Evolutionary conservation across 53 echinoderm and acorn worm species (phyloP).

Genomic region (Patiria pectinifera): DNA sequence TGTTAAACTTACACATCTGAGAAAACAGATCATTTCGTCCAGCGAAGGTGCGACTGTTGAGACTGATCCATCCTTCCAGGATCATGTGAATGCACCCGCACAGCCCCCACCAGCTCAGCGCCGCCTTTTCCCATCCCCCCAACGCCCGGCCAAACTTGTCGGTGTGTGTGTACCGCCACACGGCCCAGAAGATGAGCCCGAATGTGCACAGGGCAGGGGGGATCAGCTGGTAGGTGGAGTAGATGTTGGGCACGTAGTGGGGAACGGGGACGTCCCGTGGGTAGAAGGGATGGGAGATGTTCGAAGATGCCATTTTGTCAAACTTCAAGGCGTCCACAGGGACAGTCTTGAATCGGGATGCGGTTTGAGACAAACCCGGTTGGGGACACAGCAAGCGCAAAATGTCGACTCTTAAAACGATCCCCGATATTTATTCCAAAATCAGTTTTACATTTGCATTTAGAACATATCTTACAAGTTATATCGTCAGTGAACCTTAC

Average conservation of each 20-base stretch:
- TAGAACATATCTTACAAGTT: too few relatives aligned
- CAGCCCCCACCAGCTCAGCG: constrained; percentile 85
- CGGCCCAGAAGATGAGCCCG: constrained; percentile 49
- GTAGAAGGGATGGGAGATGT: constrained; percentile 62
- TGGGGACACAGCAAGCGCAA: too few relatives aligned
- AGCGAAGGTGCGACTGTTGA: constrained; percentile 52
- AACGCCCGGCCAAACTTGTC: constrained; percentile 59
- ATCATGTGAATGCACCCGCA: constrained; percentile 82
- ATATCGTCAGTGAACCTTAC: too few relatives aligned
- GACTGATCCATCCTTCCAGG: constrained; percentile 72
- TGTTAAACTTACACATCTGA: constrained; percentile 77
- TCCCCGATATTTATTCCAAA: too few relatives aligned
- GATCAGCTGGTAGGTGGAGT: constrained; percentile 2
- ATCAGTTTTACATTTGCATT: too few relatives aligned
- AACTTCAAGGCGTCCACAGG: neutral
- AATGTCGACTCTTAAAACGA: too few relatives aligned
- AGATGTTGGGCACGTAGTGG: constrained; percentile 46
- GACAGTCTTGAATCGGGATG: neutral
- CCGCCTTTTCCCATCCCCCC: constrained; percentile 52
- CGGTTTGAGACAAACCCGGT: too few relatives aligned
- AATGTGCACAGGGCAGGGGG: constrained; percentile 52
- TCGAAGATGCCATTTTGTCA: neutral
- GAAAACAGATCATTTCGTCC: constrained; percentile 74
- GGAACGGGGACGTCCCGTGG: constrained; percentile 58
- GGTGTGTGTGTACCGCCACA: constrained; percentile 61